Percentiles rank a stretch among this genome's conserved stretches.
These are phyloP conservation scores for Cryptus armator DNA, from an alignment of 2,888 invertebrate genomes.

Conservation along the genomic window DNA sequence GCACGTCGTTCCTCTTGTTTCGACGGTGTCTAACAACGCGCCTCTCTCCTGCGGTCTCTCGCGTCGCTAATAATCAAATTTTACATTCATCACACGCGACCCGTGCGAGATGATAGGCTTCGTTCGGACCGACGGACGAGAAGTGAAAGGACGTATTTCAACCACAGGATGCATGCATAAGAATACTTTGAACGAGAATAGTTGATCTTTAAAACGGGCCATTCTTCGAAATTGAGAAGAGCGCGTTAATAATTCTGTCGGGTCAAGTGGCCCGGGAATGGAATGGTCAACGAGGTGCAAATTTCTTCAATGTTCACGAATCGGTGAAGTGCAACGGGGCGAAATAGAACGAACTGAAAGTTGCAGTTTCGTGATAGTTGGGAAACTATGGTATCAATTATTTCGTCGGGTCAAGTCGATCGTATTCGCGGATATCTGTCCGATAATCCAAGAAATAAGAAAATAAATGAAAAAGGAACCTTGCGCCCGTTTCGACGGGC, in stretches of 20 bases:
- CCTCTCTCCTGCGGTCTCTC: slow-evolving; percentile 38
- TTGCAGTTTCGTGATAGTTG: not conserved
- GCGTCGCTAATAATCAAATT: slow-evolving; percentile 75
- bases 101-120: slow-evolving; percentile 55
- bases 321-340: not conserved
- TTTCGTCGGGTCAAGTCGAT: slow-evolving; percentile 39
- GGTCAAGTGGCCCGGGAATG: slow-evolving; percentile 20
- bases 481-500: slow-evolving; percentile 22
- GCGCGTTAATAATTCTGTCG: slow-evolving; percentile 27
- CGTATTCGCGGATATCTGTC: slow-evolving; percentile 37
- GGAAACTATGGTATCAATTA: slow-evolving; percentile 38
- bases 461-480: not conserved
- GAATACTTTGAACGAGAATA: not conserved
- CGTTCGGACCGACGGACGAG: slow-evolving; percentile 11
- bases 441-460: slow-evolving; percentile 32
- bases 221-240: not conserved
- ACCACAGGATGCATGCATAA: not conserved
- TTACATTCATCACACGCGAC: slow-evolving; percentile 75
- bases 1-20: slow-evolving; percentile 64
- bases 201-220: not conserved
- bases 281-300: slow-evolving; percentile 3
- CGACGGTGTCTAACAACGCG: slow-evolving; percentile 53
- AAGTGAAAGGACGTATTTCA: slow-evolving; percentile 22
- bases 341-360: slow-evolving; percentile 7
- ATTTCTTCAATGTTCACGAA: not conserved